Conservation (phyloP, 2,888 invertebrate genomes). For the Gnatocerus cornutus region DNA sequence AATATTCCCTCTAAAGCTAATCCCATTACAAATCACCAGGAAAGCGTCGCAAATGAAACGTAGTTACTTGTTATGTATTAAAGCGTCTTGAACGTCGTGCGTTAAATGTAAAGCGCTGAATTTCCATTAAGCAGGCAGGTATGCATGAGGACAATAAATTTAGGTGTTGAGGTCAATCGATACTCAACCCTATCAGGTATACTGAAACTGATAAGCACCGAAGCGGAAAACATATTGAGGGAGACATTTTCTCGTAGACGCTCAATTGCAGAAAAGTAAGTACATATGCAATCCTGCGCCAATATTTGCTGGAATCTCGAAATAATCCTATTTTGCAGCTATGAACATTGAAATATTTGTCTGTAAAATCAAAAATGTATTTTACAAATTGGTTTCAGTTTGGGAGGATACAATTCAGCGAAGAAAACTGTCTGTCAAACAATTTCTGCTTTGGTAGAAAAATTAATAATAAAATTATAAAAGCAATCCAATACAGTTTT, state of each 20-base stretch:
- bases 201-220: constrained; percentile 41
- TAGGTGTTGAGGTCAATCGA: constrained; percentile 42
- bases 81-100: constrained; percentile 15
- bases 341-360: neutral
- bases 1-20: neutral
- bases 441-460: too few relatives aligned
- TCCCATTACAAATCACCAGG: neutral
- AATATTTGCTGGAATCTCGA: constrained; percentile 30
- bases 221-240: constrained; percentile 40
- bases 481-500: too few relatives aligned
- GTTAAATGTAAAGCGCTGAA: constrained; percentile 22
- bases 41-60: constrained; percentile 5
- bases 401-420: too few relatives aligned
- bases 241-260: constrained; percentile 35
- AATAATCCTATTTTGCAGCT: neutral
- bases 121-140: constrained; percentile 32
- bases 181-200: constrained; percentile 45
- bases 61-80: constrained; percentile 18
- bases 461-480: too few relatives aligned
- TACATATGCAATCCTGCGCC: constrained; percentile 38
- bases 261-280: constrained; percentile 15
- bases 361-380: neutral
- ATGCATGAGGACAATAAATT: constrained; percentile 42
- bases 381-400: neutral
- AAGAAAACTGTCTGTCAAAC: too few relatives aligned